phyloP scores from a whole-genome alignment of 2,888 invertebrate species.

The Rhimphoctona megacephalus region DNA sequence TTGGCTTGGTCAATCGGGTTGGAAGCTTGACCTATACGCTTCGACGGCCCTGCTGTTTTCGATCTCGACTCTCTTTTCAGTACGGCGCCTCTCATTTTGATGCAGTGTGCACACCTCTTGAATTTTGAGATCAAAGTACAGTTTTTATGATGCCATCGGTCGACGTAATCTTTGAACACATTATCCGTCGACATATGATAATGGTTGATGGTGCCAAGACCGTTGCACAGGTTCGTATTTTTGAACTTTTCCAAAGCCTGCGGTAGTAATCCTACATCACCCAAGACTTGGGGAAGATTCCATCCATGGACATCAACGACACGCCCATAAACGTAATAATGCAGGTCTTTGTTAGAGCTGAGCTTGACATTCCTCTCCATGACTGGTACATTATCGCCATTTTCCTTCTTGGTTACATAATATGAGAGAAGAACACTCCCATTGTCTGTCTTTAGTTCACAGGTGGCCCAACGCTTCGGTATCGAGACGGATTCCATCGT shows the following conservation, averaged over 20 bases:
- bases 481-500: too few species aligned
- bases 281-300: conserved; percentile 1
- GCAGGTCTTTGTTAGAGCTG: background rate
- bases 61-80: conserved; percentile 27
- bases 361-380: conserved; percentile 5
- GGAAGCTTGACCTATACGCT: background rate
- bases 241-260: conserved; percentile 3
- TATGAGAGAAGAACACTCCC: conserved; percentile 1
- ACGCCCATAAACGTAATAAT: conserved; percentile 14
- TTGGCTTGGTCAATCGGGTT: conserved; percentile 37
- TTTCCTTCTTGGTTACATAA: background rate
- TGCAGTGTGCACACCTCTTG: conserved; percentile 38
- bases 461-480: too few species aligned
- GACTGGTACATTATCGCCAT: background rate
- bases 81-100: conserved; percentile 13
- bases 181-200: conserved; percentile 22
- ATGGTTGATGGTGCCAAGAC: conserved; percentile 42
- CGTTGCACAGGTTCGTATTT: conserved; percentile 30
- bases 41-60: background rate
- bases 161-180: conserved; percentile 39
- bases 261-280: background rate
- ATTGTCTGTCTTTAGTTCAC: background rate
- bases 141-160: conserved; percentile 43
- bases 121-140: conserved; percentile 41
- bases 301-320: background rate